Evolutionary conservation across 2,113 vertebrate species (phyloP), one percentile per base, ranked within the genome.

Genomic region (Tyrannus savana): DNA sequence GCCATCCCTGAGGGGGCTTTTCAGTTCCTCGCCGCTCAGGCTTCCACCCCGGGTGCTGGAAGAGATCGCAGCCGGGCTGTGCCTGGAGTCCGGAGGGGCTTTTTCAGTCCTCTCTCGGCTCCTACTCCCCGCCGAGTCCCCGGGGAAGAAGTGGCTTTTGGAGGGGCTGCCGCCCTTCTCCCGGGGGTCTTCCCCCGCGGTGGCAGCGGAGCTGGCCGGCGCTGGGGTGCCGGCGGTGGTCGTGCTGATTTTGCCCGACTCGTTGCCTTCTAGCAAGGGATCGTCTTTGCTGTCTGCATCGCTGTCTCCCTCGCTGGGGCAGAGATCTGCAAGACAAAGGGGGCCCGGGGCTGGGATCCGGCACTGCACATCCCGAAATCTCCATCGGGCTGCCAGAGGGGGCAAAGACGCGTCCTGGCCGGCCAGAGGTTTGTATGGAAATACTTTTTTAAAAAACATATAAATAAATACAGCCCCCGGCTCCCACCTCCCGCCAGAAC

Each of bases 271-370:
- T 14, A 98, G 98, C 80, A 97, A 84, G 74, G 98, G 98, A 13
- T 97, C 99, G 42, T 99, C 99, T 96, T 99, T 99, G 81, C 99
- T 99, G 82, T 99, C 99, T 0, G 99, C 98, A 35, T 99, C 99
- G 91, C 99, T 99, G 82, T 99, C 99, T 9, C 98, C 99, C 19
- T 99, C 99, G 88, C 99, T 99, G 97, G 99, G 98, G 18, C 99
- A 99, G 93, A 98, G 98, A 96, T 99, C 99, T 99, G 91, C 22
- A 93, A 62, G 7, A 64, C 82, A 77, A 90, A 90, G 72, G 77
- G 39, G 53, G 41, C 81, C 63, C 52, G n/a, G 83, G 33, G 84
- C 52, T 91, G 69, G 69, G 49, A 76, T 75, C 74, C 14, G 37
- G 67, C 37, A 0, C 73, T 5, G 60, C 69, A 7, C 19, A 15